Conservation (phyloP, 1,140 invertebrate species). For the Stegodyphus mimosarum region DNA sequence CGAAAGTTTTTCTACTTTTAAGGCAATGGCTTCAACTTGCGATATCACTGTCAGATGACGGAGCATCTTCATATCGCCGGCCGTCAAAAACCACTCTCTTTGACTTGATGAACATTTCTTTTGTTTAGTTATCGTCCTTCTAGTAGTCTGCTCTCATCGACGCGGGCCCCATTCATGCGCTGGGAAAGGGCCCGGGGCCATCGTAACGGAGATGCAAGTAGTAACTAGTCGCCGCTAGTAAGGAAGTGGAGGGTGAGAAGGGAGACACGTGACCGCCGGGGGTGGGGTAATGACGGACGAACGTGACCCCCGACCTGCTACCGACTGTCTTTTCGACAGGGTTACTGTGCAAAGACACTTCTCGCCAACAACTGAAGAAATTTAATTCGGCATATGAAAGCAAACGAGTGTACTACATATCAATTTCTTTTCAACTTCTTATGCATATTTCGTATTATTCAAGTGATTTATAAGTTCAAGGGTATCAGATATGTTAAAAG, state of each 20-base stretch:
- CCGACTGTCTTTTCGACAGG: conserved; percentile 1
- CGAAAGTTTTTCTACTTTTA: no score
- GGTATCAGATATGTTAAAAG: no score
- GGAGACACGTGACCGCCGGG: conserved; percentile 42
- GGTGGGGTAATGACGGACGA: conserved; percentile 47
- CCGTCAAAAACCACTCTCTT: no score
- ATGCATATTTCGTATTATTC: no score
- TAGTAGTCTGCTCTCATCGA: not conserved
- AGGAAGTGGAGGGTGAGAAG: conserved; percentile 4
- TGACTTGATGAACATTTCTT: not conserved
- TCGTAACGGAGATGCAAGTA: conserved; percentile 36
- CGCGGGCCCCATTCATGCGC: conserved; percentile 40
- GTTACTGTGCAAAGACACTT: not conserved
- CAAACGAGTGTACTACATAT: no score
- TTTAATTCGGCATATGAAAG: no score
- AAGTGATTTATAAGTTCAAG: no score
- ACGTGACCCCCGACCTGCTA: conserved; percentile 47
- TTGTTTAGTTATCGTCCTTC: conserved; percentile 1
- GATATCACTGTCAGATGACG: no score
- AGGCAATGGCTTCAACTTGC: no score
- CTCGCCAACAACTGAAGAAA: not conserved
- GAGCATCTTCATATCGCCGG: no score
- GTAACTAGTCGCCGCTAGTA: conserved; percentile 14
- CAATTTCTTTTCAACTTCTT: no score
- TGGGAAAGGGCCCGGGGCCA: conserved; percentile 53